Percentiles rank a stretch among this genome's conserved stretches.
Conservation (phyloP, 2,113 vertebrate genomes). For the Apistogramma diplotaenia region DNA sequence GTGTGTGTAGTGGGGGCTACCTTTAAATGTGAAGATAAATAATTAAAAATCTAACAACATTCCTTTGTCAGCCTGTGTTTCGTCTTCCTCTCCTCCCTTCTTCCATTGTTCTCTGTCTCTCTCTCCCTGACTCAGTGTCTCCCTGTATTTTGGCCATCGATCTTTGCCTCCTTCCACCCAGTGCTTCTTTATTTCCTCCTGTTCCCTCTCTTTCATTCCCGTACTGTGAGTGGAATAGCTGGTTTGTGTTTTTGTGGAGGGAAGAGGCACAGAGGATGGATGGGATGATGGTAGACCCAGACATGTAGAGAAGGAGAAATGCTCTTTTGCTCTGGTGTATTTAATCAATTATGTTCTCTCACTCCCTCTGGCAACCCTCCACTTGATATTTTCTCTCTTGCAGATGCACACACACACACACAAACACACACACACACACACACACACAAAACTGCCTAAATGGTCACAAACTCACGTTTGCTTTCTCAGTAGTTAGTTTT, state of each 20-base stretch:
- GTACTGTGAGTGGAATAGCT: neutral
- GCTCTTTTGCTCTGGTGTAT: slow-evolving; percentile 57
- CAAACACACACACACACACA: neutral
- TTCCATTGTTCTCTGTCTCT: neutral
- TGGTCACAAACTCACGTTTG: neutral
- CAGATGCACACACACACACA: neutral
- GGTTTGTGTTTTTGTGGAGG: slow-evolving; percentile 28
- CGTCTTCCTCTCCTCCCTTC: neutral
- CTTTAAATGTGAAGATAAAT: slow-evolving; percentile 29
- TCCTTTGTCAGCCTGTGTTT: slow-evolving; percentile 16
- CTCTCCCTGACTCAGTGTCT: slow-evolving; percentile 2
- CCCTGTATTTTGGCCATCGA: slow-evolving; percentile 7
- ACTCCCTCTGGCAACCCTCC: slow-evolving; percentile 40
- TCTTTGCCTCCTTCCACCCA: slow-evolving; percentile 29
- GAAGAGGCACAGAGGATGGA: slow-evolving; percentile 26
- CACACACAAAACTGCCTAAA: neutral
- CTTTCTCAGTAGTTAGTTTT: neutral
- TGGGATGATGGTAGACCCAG: slow-evolving; percentile 35
- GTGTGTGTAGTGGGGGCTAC: neutral
- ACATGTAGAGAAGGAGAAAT: slow-evolving; percentile 43
- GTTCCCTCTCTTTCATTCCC: slow-evolving; percentile 1
- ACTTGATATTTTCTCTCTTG: slow-evolving; percentile 35
- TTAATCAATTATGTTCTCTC: slow-evolving; percentile 57
- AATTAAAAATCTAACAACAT: slow-evolving; percentile 41
- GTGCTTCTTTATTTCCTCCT: slow-evolving; percentile 48